phyloP scores from a whole-genome alignment of 2,113 vertebrate species.

The Chunga burmeisteri region DNA sequence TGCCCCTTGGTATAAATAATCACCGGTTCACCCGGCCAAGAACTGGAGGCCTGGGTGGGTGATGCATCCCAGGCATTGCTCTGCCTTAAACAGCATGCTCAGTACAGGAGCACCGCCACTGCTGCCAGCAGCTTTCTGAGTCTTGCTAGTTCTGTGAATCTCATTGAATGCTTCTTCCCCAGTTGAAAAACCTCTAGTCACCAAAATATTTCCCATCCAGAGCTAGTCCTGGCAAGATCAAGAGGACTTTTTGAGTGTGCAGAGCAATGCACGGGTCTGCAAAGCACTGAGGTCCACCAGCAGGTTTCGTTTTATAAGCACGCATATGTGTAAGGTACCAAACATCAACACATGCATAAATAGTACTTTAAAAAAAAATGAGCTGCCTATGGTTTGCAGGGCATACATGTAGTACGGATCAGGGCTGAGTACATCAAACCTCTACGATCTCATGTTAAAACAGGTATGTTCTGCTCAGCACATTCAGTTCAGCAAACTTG shows the following conservation, averaged over 20 bases:
- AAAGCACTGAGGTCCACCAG: neutral
- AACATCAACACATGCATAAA: conserved; percentile 11
- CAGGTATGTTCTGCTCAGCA: neutral
- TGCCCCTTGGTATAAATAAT: accelerated
- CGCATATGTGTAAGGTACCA: neutral
- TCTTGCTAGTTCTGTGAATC: neutral
- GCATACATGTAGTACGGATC: neutral
- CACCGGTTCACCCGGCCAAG: neutral
- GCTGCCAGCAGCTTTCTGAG: neutral
- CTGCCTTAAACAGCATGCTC: neutral
- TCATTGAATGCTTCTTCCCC: accelerated
- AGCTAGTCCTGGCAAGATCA: neutral
- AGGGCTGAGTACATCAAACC: neutral
- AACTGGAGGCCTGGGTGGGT: neutral
- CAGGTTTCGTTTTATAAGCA: neutral
- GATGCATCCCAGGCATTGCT: neutral
- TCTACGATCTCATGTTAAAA: accelerated
- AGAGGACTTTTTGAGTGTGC: neutral
- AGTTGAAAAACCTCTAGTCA: neutral
- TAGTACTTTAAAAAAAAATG: neutral
- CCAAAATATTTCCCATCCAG: neutral
- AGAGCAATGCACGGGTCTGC: neutral
- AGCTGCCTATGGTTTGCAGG: neutral
- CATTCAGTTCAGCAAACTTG: neutral
- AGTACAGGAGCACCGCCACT: accelerated